Base-by-base conservation (phyloP, 2,797 vertebrate genomes). In the Diplodus sargus region DNA sequence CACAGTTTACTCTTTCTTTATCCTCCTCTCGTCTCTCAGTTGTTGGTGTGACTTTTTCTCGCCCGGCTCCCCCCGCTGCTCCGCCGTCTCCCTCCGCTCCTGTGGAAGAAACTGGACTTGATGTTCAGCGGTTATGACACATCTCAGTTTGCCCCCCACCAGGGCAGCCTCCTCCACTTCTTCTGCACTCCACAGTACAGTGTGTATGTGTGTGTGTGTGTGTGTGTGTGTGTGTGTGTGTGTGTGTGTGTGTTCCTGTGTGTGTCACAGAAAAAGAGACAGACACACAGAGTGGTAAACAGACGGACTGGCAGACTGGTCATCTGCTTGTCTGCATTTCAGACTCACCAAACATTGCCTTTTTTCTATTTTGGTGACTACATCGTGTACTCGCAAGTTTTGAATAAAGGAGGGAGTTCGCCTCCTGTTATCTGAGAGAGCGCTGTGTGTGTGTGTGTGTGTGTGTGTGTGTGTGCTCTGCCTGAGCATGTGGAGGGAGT, bases 241-340 rank as follows among this genome's bases (percentile, higher is more conserved):
- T 74, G 59, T 79, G 75, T 58, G 53, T 70, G 43, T 51, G 39
- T 73, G 76, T 74, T 78, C 81, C 20, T 82, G 72, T 74, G 58
- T 42, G 16, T 51, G 81, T 84, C 78, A 81, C 25, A 70, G 68
- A 61, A 43, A 72, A 28, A 28, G 81, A 79, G 65, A 67, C 84
- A 86, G 83, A 88, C 74, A 81, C 77, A 76, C 45, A 48, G 56
- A 74, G 87, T 49, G 81, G 73, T 45, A 85, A 91, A 84, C 85
- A 93, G 91, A 91, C 80, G 80, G 90, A 80, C 86, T 76, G 89
- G 87, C 90, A 92, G 91, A 93, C 90, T 72, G 88, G 83, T 89
- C 86, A 88, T 92, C 91, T 90, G 89, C 88, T 88, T 34, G 85
- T 88, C 76, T 83, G 81, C 78, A 73, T 78, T 34, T 80, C 71